Evolutionary conservation across 2,797 vertebrate genomes (phyloP).

Genomic region (Arctocebus calabarensis): DNA sequence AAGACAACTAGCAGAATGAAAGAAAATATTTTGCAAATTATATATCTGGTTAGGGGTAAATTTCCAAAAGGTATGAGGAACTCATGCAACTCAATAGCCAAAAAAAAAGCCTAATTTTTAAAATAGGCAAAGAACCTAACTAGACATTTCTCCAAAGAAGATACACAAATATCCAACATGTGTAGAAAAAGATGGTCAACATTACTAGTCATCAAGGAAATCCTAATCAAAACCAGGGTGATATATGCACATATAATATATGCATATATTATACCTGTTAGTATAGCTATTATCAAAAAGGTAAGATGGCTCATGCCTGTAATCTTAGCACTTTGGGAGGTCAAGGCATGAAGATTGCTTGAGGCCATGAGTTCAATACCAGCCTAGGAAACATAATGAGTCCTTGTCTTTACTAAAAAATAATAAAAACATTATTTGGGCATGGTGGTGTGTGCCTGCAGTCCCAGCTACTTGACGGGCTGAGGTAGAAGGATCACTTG

Average conservation of each 20-base stretch:
- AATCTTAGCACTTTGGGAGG: not conserved
- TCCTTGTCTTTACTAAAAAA: not conserved
- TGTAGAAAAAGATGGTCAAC: not conserved
- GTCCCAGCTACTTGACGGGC: not conserved
- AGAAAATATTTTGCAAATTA: not conserved
- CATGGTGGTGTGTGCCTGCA: not conserved
- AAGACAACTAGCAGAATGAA: not conserved
- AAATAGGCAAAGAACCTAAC: not conserved
- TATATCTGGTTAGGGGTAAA: not conserved
- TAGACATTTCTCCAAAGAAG: not conserved
- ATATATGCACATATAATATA: too few relatives aligned
- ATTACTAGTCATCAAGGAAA: not conserved
- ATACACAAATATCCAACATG: not conserved
- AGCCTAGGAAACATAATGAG: not conserved
- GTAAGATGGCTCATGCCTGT: not conserved
- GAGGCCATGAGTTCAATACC: not conserved
- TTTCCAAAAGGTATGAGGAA: not conserved
- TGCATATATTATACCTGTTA: not conserved
- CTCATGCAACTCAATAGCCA: not conserved
- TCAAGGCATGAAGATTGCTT: not conserved
- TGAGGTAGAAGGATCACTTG: not conserved
- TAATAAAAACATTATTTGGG: not conserved
- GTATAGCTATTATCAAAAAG: not conserved
- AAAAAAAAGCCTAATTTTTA: not conserved
- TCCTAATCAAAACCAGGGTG: not conserved